A percentile compares a stretch with the other conserved stretches of the same genome.
These are phyloP conservation scores for Drosophila vallismaia DNA, from an alignment of 2,888 invertebrate genomes.

Conservation along the genomic window DNA sequence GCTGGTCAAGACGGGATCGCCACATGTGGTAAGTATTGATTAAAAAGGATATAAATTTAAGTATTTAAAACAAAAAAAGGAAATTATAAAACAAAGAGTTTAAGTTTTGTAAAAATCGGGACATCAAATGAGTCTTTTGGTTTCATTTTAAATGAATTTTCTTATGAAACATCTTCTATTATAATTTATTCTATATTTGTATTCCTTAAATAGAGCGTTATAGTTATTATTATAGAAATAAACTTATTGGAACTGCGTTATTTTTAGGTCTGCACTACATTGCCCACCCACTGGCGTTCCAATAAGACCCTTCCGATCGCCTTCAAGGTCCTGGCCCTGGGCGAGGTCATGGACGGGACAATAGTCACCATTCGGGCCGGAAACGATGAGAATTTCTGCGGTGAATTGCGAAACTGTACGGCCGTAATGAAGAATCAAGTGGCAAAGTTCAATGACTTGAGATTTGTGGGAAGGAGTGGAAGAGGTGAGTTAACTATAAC, in stretches of 20 bases:
- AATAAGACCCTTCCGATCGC: constrained; percentile 98
- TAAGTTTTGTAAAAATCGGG: no score
- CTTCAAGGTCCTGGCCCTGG: constrained; percentile 96
- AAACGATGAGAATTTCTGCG: constrained; percentile 98
- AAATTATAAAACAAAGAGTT: background rate
- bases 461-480: constrained; percentile 98
- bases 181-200: no score
- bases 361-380: constrained; percentile 96
- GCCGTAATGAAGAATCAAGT: constrained; percentile 98
- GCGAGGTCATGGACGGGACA: constrained; percentile 97
- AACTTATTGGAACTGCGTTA: no score
- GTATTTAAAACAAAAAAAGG: background rate
- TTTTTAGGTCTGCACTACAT: constrained; percentile 89
- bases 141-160: no score
- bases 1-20: constrained; percentile 96
- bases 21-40: constrained; percentile 90
- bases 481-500: constrained; percentile 89
- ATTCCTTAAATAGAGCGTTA: no score
- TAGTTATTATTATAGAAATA: no score
- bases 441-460: constrained; percentile 98
- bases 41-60: background rate
- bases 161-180: no score
- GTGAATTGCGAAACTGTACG: constrained; percentile 95
- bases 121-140: no score
- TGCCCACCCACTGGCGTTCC: constrained; percentile 98